phyloP scores from a whole-genome alignment of 2,113 vertebrate genomes.

The Herpailurus yagouaroundi region DNA sequence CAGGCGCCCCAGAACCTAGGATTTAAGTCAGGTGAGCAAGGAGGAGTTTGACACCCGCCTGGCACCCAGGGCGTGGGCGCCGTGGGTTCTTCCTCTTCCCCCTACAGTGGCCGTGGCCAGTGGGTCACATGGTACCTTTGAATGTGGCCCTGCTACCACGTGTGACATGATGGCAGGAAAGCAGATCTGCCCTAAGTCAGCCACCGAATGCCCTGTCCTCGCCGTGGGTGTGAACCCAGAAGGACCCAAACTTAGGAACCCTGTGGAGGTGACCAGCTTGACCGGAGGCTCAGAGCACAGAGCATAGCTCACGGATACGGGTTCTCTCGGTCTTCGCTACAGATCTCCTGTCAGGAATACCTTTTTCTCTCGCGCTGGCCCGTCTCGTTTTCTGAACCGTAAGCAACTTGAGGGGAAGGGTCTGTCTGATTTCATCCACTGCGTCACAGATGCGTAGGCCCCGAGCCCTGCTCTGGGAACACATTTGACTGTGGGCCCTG shows the following conservation, averaged over 20 bases:
- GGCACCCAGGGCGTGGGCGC: neutral
- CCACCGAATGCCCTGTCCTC: neutral
- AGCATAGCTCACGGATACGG: accelerated
- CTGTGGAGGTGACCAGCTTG: neutral
- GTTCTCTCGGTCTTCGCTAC: neutral
- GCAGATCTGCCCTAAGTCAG: neutral
- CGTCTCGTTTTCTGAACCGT: accelerated
- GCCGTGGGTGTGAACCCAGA: neutral
- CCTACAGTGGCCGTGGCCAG: accelerated
- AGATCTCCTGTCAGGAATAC: neutral
- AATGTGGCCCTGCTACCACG: accelerated
- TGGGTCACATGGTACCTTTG: accelerated
- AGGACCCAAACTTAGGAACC: neutral
- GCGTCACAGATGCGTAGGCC: accelerated
- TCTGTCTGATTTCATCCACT: neutral
- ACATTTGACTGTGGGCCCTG: neutral
- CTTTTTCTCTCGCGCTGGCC: neutral
- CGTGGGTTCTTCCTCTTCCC: neutral
- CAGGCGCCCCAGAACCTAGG: too few species aligned
- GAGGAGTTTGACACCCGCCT: too few species aligned
- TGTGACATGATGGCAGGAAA: too few species aligned
- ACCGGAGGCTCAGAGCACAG: neutral
- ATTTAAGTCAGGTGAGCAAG: too few species aligned
- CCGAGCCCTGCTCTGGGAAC: neutral
- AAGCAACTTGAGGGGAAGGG: neutral